Percentiles rank a stretch among this genome's conserved stretches.
These are phyloP conservation scores for Hipparchia semele DNA, from an alignment of 2,888 invertebrate genomes.

Conservation along the genomic window DNA sequence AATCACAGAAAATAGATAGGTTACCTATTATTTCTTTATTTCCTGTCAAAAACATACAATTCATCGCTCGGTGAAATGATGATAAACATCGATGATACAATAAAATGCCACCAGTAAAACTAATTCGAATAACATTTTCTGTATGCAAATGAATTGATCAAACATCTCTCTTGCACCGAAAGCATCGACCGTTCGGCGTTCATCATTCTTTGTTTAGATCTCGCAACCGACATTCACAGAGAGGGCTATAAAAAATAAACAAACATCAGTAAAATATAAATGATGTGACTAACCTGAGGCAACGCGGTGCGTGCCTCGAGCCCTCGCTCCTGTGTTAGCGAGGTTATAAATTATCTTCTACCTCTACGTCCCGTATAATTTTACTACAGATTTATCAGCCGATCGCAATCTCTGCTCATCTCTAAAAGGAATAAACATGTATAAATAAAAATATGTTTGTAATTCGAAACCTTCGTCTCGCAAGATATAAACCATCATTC, in stretches of 20 bases:
- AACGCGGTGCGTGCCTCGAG: slow-evolving; percentile 59
- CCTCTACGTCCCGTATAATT: slow-evolving; percentile 74
- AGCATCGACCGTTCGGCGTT: slow-evolving; percentile 76
- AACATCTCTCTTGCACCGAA: slow-evolving; percentile 72
- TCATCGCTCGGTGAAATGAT: background rate
- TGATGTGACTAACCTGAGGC: slow-evolving; percentile 78
- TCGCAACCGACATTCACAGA: slow-evolving; percentile 67
- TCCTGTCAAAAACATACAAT: background rate
- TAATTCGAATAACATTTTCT: slow-evolving; percentile 43
- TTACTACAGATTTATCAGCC: slow-evolving; percentile 73
- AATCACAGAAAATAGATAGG: background rate
- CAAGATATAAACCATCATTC: background rate
- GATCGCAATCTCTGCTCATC: slow-evolving; percentile 66
- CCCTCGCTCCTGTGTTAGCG: slow-evolving; percentile 65
- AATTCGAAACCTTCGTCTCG: slow-evolving; percentile 1
- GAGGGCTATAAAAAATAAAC: slow-evolving; percentile 72
- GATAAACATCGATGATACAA: slow-evolving; percentile 9
- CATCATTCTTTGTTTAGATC: slow-evolving; percentile 77
- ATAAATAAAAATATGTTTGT: slow-evolving; percentile 43
- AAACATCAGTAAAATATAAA: slow-evolving; percentile 81
- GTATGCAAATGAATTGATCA: slow-evolving; percentile 76
- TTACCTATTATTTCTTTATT: background rate
- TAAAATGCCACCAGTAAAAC: slow-evolving; percentile 46
- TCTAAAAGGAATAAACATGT: slow-evolving; percentile 66
- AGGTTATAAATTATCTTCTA: slow-evolving; percentile 77